phyloP scores from a whole-genome alignment of 2,888 invertebrate species.

The Rotaria magnacalcarata region DNA sequence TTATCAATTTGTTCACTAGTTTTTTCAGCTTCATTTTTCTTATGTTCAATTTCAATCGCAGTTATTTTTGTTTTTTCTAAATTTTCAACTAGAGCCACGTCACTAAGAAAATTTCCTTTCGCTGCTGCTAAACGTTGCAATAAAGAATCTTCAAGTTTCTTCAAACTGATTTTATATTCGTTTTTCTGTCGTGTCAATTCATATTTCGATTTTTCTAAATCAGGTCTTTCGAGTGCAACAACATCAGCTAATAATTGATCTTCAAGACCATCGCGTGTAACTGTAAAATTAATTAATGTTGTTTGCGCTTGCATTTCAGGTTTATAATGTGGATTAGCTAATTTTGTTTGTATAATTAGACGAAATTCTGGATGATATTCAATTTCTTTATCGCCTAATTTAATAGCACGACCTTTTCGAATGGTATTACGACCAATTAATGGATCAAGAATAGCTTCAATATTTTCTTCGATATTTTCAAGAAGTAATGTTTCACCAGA shows the following conservation, averaged over 20 bases:
- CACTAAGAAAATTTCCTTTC: conserved; percentile 85
- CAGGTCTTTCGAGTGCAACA: conserved; percentile 69
- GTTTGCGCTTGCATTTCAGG: conserved; percentile 49
- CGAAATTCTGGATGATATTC: conserved; percentile 47
- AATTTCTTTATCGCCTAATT: conserved; percentile 48
- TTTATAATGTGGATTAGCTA: conserved; percentile 48
- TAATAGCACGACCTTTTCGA: conserved; percentile 48
- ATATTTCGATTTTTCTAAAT: conserved; percentile 86
- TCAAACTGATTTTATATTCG: conserved; percentile 88
- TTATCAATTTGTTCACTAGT: conserved; percentile 86
- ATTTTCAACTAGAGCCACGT: conserved; percentile 89
- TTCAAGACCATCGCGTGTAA: conserved; percentile 48
- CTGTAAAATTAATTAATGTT: conserved; percentile 48
- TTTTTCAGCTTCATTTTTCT: conserved; percentile 86
- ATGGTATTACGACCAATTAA: conserved; percentile 47
- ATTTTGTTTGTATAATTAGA: conserved; percentile 48
- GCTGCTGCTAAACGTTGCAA: conserved; percentile 82
- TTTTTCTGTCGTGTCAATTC: conserved; percentile 91
- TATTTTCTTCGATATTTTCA: conserved; percentile 83
- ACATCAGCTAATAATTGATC: conserved; percentile 48
- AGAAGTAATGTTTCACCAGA: conserved; percentile 79
- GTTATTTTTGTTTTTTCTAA: conserved; percentile 90
- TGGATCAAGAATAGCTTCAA: conserved; percentile 48
- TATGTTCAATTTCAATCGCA: conserved; percentile 82
- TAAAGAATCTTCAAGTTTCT: conserved; percentile 83